Conservation (phyloP, 2,797 vertebrate genomes). For the Dromococcyx pavoninus region DNA sequence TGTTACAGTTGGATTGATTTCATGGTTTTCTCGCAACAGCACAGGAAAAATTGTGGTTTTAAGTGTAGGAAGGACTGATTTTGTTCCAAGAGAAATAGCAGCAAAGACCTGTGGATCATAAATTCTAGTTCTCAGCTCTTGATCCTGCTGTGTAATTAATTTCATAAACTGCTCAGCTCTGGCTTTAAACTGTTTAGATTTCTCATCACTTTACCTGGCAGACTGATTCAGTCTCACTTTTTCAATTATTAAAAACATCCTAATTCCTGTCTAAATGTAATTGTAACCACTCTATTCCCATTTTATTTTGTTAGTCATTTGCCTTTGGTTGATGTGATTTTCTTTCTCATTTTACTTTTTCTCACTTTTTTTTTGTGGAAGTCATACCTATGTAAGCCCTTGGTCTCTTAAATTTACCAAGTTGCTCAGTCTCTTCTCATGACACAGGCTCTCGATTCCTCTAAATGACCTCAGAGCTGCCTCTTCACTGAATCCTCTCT, state of each 20-base stretch:
- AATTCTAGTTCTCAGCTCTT: neutral
- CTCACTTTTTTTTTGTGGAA: neutral
- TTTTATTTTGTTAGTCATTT: neutral
- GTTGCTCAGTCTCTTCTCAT: neutral
- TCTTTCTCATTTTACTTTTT: neutral
- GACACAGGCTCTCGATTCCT: neutral
- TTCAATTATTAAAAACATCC: neutral
- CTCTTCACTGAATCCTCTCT: neutral
- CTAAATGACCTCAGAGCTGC: neutral
- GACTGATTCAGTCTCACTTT: neutral
- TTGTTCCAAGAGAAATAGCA: neutral
- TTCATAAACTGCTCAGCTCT: neutral
- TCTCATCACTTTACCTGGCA: neutral
- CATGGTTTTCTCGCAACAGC: neutral
- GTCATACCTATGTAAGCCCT: neutral
- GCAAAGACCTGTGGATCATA: neutral
- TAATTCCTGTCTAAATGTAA: neutral
- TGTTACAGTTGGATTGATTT: neutral
- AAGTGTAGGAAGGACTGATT: neutral
- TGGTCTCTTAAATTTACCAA: neutral
- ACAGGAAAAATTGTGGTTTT: neutral
- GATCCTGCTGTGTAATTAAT: neutral
- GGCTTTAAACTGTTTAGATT: neutral
- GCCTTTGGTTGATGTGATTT: neutral
- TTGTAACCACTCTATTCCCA: neutral